phyloP scores from a whole-genome alignment of 92 coral and sea anemone genomes.

The Porites cylindrica region DNA sequence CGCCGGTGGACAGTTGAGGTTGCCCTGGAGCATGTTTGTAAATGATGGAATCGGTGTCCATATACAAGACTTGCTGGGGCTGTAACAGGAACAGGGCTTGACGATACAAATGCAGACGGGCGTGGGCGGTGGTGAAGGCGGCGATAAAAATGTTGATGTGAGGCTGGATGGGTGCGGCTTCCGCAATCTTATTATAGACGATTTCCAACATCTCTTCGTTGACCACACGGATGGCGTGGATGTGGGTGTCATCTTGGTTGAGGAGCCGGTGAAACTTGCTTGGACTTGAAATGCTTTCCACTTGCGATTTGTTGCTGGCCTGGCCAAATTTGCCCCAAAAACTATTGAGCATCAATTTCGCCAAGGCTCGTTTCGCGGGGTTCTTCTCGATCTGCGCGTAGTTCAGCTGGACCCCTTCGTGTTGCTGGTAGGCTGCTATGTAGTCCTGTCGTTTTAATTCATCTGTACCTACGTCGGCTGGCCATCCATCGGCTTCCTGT shows the following conservation, averaged over 20 bases:
- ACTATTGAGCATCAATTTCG: slow-evolving; percentile 10
- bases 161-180: not conserved
- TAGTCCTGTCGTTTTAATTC: not conserved
- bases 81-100: too few species aligned
- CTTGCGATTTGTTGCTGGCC: not conserved
- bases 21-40: too few species aligned
- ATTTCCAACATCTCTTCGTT: not conserved
- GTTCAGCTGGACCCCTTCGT: not conserved
- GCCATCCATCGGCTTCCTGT: not conserved
- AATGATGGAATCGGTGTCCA: too few species aligned
- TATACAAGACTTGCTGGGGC: too few species aligned
- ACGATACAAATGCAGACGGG: too few species aligned
- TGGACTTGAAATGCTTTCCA: not conserved
- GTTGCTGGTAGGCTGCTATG: not conserved
- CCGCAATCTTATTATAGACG: not conserved
- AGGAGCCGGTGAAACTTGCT: not conserved
- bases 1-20: too few species aligned
- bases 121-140: too few species aligned
- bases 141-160: not conserved
- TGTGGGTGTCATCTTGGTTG: not conserved
- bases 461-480: not conserved
- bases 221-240: not conserved
- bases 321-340: not conserved
- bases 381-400: not conserved
- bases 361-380: not conserved